A percentile compares a stretch with the other conserved stretches of the same genome.
Evolutionary conservation across 2,113 vertebrate species (phyloP).

Genomic region (Callospermophilus lateralis): DNA sequence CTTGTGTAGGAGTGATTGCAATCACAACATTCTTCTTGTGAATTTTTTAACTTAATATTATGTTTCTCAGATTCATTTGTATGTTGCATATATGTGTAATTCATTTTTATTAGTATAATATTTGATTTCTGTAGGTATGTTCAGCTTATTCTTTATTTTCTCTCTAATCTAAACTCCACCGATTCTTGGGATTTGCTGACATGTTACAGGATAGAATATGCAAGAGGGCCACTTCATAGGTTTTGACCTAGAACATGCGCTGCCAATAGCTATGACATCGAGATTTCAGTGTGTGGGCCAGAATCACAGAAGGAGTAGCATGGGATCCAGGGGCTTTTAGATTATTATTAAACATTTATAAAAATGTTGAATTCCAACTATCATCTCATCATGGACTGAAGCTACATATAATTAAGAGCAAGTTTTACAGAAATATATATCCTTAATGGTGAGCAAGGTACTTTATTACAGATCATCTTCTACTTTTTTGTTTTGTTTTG

Average conservation of each 20-base stretch:
- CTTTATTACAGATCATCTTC: background rate
- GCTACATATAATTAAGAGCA: background rate
- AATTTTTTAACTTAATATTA: constrained; percentile 2
- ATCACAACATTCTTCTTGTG: background rate
- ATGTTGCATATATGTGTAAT: background rate
- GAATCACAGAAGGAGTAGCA: background rate
- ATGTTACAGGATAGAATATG: background rate
- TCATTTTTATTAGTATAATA: background rate
- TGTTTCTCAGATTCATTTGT: constrained; percentile 33
- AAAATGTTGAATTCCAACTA: background rate
- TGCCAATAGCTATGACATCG: background rate
- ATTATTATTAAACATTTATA: constrained; percentile 17
- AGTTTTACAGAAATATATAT: background rate
- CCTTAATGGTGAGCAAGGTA: background rate
- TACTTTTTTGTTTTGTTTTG: background rate
- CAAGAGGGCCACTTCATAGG: background rate
- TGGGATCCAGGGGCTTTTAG: background rate
- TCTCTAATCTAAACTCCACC: constrained; percentile 15
- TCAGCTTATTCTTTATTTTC: background rate
- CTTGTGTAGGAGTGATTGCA: background rate
- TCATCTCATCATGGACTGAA: background rate
- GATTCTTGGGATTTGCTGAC: background rate
- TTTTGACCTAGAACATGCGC: constrained; percentile 32
- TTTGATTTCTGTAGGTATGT: constrained; percentile 13
- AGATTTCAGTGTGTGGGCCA: background rate